Percentiles rank a stretch among this genome's conserved stretches.
Conservation (phyloP, 1,140 invertebrate species). For the Conus ventricosus region DNA sequence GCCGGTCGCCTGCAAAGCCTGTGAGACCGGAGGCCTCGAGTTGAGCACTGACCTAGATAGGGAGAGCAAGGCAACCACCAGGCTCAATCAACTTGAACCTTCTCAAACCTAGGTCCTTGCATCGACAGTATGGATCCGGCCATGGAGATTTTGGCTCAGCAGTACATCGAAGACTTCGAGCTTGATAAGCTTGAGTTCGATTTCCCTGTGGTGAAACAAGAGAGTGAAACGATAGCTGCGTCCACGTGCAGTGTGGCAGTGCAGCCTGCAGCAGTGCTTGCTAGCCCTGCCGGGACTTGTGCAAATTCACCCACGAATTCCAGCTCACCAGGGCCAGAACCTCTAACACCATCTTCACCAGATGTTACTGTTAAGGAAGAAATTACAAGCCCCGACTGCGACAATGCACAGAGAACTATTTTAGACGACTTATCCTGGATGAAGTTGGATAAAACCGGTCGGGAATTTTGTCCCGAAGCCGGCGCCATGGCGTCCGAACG, state of each 20-base stretch:
- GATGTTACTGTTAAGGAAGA: constrained; percentile 35
- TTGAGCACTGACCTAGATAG: constrained; percentile 45
- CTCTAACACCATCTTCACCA: constrained; percentile 34
- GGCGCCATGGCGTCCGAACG: constrained; percentile 34
- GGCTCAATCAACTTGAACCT: constrained; percentile 42
- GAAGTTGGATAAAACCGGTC: constrained; percentile 34
- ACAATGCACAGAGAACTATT: constrained; percentile 44
- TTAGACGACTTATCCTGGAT: constrained; percentile 41
- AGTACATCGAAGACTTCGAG: constrained; percentile 68
- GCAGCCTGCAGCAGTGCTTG: constrained; percentile 32
- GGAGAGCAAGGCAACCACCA: constrained; percentile 54
- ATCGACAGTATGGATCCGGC: constrained; percentile 7
- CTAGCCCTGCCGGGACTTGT: constrained; percentile 39
- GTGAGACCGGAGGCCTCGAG: constrained; percentile 29
- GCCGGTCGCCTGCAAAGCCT: constrained; percentile 9
- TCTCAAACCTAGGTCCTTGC: constrained; percentile 33
- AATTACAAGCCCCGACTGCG: constrained; percentile 35
- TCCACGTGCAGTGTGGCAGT: constrained; percentile 39
- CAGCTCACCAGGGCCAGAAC: constrained; percentile 33
- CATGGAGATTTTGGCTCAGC: constrained; percentile 62
- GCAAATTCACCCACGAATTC: constrained; percentile 41
- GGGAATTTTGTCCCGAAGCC: constrained; percentile 33
- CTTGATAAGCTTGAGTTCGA: constrained; percentile 64
- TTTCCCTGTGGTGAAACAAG: constrained; percentile 59
- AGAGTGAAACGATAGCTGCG: constrained; percentile 35